Conservation (phyloP, 2,888 invertebrate genomes). For the Xanthia icteritia region DNA sequence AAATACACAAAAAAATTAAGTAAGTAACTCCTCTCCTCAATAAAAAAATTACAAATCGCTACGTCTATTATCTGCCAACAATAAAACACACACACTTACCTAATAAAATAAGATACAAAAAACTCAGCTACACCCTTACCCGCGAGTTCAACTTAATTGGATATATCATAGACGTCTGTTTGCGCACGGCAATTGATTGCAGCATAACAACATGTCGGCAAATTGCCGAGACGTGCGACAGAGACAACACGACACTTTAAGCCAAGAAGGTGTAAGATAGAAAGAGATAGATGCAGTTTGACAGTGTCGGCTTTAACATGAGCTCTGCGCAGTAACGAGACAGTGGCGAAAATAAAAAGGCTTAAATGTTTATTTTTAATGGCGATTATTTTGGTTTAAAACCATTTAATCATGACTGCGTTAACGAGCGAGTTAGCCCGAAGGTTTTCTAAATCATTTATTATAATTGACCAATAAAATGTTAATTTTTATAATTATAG, state of each 20-base stretch:
- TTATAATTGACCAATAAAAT: slow-evolving; percentile 86
- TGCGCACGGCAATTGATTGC: slow-evolving; percentile 91
- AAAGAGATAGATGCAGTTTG: slow-evolving; percentile 63
- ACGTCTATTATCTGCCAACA: slow-evolving; percentile 9
- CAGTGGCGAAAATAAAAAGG: slow-evolving; percentile 78
- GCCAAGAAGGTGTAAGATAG: slow-evolving; percentile 56
- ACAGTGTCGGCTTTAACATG: slow-evolving; percentile 59
- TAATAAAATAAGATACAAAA: slow-evolving; percentile 55
- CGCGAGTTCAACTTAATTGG: slow-evolving; percentile 85
- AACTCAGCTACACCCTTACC: slow-evolving; percentile 75
- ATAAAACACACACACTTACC: slow-evolving; percentile 46
- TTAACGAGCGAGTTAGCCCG: slow-evolving; percentile 76
- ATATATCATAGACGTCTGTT: slow-evolving; percentile 91
- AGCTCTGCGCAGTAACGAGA: slow-evolving; percentile 74
- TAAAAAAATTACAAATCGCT: slow-evolving; percentile 40
- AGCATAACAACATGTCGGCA: slow-evolving; percentile 89
- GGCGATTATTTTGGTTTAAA: slow-evolving; percentile 85
- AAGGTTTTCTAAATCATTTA: slow-evolving; percentile 81
- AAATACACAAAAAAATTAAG: slow-evolving; percentile 4
- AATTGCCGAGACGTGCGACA: slow-evolving; percentile 83
- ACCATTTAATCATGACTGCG: slow-evolving; percentile 82
- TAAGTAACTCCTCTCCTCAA: slow-evolving; percentile 6
- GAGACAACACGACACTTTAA: slow-evolving; percentile 68
- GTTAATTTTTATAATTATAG: slow-evolving; percentile 82
- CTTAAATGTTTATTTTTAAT: slow-evolving; percentile 83